phyloP scores from a whole-genome alignment of 2,888 invertebrate genomes.

The Mythimna impura region DNA sequence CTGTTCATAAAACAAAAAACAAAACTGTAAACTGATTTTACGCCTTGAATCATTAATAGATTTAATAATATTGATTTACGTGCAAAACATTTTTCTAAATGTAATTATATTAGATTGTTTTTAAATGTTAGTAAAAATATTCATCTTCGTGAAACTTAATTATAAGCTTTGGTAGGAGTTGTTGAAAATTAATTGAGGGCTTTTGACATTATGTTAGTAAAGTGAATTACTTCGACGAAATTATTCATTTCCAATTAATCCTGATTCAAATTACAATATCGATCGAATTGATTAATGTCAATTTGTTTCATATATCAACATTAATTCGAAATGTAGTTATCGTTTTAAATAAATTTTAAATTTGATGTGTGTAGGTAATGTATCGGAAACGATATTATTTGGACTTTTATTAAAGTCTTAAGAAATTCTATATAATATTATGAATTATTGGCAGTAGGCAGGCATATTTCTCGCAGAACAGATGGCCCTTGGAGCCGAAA shows the following conservation, averaged over 20 bases:
- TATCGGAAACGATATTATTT: no score
- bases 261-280: background rate
- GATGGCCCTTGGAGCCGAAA: no score
- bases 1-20: slow-evolving; percentile 1
- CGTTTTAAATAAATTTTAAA: background rate
- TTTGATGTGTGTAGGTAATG: no score
- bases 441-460: no score
- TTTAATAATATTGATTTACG: slow-evolving; percentile 22
- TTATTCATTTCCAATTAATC: slow-evolving; percentile 5
- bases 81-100: background rate
- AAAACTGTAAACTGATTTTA: background rate
- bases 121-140: background rate
- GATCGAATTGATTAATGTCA: no score
- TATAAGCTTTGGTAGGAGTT: slow-evolving; percentile 30
- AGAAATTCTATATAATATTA: background rate
- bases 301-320: background rate
- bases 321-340: background rate
- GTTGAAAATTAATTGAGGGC: slow-evolving; percentile 61
- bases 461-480: no score
- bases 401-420: no score
- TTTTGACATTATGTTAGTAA: slow-evolving; percentile 30
- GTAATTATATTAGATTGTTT: background rate
- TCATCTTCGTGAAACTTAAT: slow-evolving; percentile 24
- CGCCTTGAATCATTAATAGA: background rate
- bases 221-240: slow-evolving; percentile 7